Evolutionary conservation across 2,113 vertebrate genomes (phyloP).

Genomic region (Sapajus apella): DNA sequence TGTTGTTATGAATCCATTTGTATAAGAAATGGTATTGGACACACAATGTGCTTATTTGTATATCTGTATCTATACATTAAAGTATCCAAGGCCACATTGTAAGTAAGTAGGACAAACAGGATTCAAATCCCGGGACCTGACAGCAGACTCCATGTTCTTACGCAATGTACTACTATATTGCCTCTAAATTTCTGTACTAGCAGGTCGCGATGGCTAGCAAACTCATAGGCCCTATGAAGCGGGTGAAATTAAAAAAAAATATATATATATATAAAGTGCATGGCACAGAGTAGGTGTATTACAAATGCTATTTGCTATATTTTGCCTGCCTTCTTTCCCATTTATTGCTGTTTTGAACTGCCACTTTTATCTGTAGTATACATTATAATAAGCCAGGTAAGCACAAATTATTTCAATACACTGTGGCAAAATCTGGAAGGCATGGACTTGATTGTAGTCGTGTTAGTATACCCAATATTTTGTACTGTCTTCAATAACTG

Average conservation of each 20-base stretch:
- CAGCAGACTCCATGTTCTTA: background rate
- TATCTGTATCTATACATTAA: background rate
- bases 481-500: background rate
- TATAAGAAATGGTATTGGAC: background rate
- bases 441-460: background rate
- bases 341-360: background rate
- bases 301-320: background rate
- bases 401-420: background rate
- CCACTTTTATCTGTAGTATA: background rate
- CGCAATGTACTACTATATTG: rapidly evolving
- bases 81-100: background rate
- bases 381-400: background rate
- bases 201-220: background rate
- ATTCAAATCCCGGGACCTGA: background rate
- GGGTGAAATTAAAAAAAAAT: background rate
- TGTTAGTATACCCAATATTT: background rate
- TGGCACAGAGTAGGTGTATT: background rate
- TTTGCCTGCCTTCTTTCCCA: background rate
- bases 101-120: background rate
- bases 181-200: background rate
- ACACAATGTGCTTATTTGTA: background rate
- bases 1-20: background rate
- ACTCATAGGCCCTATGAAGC: background rate
- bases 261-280: background rate
- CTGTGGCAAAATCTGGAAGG: background rate